A percentile compares a stretch with the other conserved stretches of the same genome.
Evolutionary conservation across 2,888 invertebrate species (phyloP).

Genomic region (Platerodrilus igneus): DNA sequence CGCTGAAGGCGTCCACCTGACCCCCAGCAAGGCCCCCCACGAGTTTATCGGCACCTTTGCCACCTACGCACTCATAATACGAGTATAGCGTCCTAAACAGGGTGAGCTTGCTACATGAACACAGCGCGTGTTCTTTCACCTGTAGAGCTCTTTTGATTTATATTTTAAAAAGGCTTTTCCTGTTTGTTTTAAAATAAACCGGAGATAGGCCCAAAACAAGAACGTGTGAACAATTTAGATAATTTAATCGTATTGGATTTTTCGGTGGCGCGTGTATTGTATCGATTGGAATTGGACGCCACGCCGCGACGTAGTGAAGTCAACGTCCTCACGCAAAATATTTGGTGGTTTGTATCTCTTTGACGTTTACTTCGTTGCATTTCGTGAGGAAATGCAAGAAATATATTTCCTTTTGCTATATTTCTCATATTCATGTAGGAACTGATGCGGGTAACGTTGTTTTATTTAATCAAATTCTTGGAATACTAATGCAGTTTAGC

Average conservation of each 20-base stretch:
- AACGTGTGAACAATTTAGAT: slow-evolving; percentile 18
- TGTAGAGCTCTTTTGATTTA: slow-evolving; percentile 18
- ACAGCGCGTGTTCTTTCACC: slow-evolving; percentile 21
- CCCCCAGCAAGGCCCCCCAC: slow-evolving; percentile 10
- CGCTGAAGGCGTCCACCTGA: slow-evolving; percentile 15
- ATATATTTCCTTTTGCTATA: no score
- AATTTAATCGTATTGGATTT: slow-evolving; percentile 17
- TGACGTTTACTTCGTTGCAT: no score
- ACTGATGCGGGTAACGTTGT: no score
- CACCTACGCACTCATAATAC: no score
- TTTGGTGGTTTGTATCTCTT: no score
- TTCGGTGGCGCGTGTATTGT: slow-evolving; percentile 10
- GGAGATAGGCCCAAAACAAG: slow-evolving; percentile 6
- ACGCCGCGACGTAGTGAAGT: no score
- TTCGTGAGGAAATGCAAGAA: no score
- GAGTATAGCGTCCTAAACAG: background rate
- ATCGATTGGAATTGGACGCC: slow-evolving; percentile 18
- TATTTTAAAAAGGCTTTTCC: slow-evolving; percentile 17
- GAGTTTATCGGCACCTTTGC: background rate
- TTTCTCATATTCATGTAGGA: no score
- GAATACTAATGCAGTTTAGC: no score
- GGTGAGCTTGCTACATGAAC: no score
- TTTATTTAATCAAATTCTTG: no score
- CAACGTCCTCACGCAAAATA: slow-evolving; percentile 23
- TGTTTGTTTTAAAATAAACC: slow-evolving; percentile 21